These are phyloP conservation scores for Paradisaea rubra DNA, from an alignment of 2,113 vertebrate species.

Conservation along the genomic window DNA sequence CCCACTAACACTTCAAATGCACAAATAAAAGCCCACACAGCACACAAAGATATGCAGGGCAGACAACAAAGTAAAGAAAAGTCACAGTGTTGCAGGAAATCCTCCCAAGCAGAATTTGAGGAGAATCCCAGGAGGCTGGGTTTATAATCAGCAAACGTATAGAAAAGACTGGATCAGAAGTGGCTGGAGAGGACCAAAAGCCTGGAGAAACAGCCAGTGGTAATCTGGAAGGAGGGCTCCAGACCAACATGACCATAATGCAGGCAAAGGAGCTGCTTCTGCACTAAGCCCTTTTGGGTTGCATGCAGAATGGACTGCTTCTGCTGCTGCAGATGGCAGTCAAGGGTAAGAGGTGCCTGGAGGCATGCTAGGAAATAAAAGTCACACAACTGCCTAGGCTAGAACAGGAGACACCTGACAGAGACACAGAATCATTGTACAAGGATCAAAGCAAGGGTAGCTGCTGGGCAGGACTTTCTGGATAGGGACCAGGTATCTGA, in stretches of 20 bases:
- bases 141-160: neutral
- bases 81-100: neutral
- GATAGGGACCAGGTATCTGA: neutral
- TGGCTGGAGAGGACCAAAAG: neutral
- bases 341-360: neutral
- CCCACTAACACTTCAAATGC: neutral
- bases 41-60: neutral
- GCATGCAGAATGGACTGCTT: neutral
- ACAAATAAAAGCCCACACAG: neutral
- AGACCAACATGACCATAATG: neutral
- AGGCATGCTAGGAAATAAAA: neutral
- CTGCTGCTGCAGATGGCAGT: neutral
- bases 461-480: neutral
- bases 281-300: neutral
- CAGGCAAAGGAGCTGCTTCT: neutral
- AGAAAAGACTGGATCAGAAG: neutral
- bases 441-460: neutral
- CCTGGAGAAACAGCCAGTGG: neutral
- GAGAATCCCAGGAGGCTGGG: neutral
- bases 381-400: neutral
- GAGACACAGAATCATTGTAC: neutral
- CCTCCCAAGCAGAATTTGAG: neutral
- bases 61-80: neutral
- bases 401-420: neutral
- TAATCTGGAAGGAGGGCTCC: neutral